phyloP scores from a whole-genome alignment of 1,140 invertebrate genomes.

The Yoshiicerus persimilis region DNA sequence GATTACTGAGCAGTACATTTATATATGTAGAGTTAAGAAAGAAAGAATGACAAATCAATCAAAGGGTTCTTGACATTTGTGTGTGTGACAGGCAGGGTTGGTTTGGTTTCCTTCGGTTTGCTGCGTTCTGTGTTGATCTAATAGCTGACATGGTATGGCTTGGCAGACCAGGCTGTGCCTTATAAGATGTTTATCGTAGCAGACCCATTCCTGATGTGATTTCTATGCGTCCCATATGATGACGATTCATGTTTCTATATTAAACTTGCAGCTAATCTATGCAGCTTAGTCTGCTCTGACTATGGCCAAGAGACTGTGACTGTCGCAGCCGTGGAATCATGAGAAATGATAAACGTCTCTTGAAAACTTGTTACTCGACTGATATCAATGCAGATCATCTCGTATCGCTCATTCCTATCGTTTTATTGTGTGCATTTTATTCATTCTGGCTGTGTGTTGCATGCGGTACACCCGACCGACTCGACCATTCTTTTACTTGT shows the following conservation, averaged over 20 bases:
- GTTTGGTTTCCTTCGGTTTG: neutral
- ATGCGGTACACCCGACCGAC: neutral
- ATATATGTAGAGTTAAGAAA: neutral
- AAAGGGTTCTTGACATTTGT: slow-evolving; percentile 28
- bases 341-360: slow-evolving; percentile 25
- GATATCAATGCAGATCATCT: slow-evolving; percentile 31
- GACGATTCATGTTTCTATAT: neutral
- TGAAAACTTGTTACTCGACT: slow-evolving; percentile 27
- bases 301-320: neutral
- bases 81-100: slow-evolving; percentile 15
- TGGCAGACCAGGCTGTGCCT: neutral
- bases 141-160: neutral
- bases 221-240: neutral
- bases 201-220: neutral
- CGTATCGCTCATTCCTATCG: slow-evolving; percentile 26
- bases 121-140: too few species aligned
- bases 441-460: slow-evolving; percentile 4
- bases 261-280: neutral
- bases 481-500: neutral
- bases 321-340: neutral
- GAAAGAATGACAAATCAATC: slow-evolving; percentile 29
- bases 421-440: slow-evolving; percentile 32
- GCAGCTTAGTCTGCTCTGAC: neutral
- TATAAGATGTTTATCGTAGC: neutral
- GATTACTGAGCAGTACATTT: neutral